Percentiles rank a stretch among this genome's conserved stretches.
Conservation (phyloP, 2,113 vertebrate species). For the Bos taurus region ARS-UCD2.0 NC_037352.1:37633001-37633500, state of each 20-base stretch:
- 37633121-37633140: background rate
- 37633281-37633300: background rate
- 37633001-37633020: accelerated
- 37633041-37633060: too few species aligned
- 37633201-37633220: background rate
- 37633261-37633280: background rate
- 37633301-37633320: background rate
- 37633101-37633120: accelerated
- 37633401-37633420: background rate
- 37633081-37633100: background rate
- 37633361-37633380: background rate
- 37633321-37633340: accelerated
- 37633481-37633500: background rate
- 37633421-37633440: background rate
- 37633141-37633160: accelerated
- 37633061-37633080: background rate
- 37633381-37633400: background rate
- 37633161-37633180: accelerated
- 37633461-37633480: background rate
- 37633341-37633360: background rate
- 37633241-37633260: background rate
- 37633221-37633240: background rate
- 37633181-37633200: accelerated
- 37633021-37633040: accelerated
- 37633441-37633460: background rate